Evolutionary conservation across 2,113 vertebrate genomes (phyloP).

Genomic region (Apteryx owenii): DNA sequence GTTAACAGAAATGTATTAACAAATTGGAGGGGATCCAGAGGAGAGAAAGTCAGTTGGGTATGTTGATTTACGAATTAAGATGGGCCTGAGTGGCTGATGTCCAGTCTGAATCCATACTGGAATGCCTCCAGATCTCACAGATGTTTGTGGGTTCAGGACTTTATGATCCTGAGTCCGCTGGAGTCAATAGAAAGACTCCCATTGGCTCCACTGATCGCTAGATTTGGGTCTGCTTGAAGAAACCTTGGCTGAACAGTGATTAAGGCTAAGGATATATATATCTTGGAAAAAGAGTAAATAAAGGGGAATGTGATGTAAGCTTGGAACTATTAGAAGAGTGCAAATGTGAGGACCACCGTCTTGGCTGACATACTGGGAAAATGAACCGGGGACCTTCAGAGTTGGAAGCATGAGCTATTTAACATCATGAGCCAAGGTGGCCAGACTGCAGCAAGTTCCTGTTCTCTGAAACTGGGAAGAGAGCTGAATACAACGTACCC

Average conservation of each 20-base stretch:
- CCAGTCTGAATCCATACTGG: slow-evolving; percentile 50
- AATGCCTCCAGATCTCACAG: slow-evolving; percentile 56
- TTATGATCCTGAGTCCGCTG: slow-evolving; percentile 23
- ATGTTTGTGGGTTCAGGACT: slow-evolving; percentile 54
- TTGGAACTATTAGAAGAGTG: slow-evolving; percentile 58
- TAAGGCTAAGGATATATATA: slow-evolving; percentile 23
- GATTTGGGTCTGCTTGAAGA: slow-evolving; percentile 38
- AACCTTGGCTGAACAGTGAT: slow-evolving; percentile 28
- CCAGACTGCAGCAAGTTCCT: background rate
- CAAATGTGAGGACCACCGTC: slow-evolving; percentile 60
- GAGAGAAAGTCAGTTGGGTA: slow-evolving; percentile 55
- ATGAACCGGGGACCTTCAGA: slow-evolving; percentile 59
- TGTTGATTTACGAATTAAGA: slow-evolving; percentile 63
- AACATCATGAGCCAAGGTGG: background rate
- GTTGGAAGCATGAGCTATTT: slow-evolving; percentile 9
- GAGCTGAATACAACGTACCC: background rate
- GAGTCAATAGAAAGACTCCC: slow-evolving; percentile 32
- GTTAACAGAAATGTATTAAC: slow-evolving; percentile 70
- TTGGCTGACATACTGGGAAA: slow-evolving; percentile 67
- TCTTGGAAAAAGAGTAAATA: slow-evolving; percentile 58
- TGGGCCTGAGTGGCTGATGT: slow-evolving; percentile 58
- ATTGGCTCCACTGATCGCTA: background rate
- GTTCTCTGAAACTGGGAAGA: background rate
- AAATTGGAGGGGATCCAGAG: slow-evolving; percentile 64
- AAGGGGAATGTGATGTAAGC: slow-evolving; percentile 58